Evolutionary conservation across 92 coral and sea anemone genomes (phyloP).

Genomic region (Actinernus sp.): DNA sequence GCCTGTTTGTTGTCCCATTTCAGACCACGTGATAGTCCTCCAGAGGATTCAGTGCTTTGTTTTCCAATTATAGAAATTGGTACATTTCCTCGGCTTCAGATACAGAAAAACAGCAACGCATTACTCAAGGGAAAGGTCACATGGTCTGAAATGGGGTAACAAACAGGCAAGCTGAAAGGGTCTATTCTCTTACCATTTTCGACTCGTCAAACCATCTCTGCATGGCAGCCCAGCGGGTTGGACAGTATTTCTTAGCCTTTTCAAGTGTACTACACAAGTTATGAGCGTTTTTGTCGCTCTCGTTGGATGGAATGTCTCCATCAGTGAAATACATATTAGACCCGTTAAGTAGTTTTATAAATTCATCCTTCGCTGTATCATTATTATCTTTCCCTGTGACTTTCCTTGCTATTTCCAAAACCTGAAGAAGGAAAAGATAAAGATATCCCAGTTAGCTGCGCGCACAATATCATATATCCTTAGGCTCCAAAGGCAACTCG

Average conservation of each 20-base stretch:
- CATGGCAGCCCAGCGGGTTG: slow-evolving; percentile 88
- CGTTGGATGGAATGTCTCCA: slow-evolving; percentile 64
- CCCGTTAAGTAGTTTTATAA: slow-evolving; percentile 59
- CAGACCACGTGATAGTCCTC: not conserved
- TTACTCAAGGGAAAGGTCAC: not conserved
- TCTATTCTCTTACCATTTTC: slow-evolving; percentile 41
- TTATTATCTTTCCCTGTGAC: slow-evolving; percentile 53
- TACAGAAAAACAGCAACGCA: no score
- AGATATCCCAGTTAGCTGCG: no score
- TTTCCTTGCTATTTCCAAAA: slow-evolving; percentile 69
- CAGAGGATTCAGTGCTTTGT: not conserved
- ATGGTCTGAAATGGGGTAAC: no score
- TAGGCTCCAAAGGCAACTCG: no score
- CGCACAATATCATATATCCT: no score
- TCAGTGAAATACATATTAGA: slow-evolving; percentile 67
- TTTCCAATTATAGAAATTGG: not conserved
- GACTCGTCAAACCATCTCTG: slow-evolving; percentile 79
- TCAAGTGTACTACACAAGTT: slow-evolving; percentile 49
- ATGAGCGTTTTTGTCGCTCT: slow-evolving; percentile 64
- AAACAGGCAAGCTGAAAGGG: no score
- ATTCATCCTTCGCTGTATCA: slow-evolving; percentile 59
- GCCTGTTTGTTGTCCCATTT: not conserved
- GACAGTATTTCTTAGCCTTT: slow-evolving; percentile 74
- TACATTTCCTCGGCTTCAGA: not conserved
- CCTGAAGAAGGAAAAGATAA: slow-evolving; percentile 26